Conservation (phyloP, 1,140 invertebrate species). For the Caerostris extrusa region DNA sequence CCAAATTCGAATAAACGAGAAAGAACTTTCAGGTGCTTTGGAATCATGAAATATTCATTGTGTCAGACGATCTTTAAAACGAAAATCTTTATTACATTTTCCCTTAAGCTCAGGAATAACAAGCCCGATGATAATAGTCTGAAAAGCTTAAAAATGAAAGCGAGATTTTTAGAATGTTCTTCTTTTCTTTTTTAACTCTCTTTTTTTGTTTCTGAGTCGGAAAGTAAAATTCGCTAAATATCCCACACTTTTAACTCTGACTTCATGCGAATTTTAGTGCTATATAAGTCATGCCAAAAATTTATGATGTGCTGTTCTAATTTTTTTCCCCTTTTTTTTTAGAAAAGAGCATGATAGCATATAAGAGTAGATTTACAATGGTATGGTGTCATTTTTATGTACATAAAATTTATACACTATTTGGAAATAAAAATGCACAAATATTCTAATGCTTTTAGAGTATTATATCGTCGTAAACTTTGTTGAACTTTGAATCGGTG, state of each 20-base stretch:
- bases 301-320: background rate
- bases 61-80: constrained; percentile 37
- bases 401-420: no score
- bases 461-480: no score
- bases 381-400: no score
- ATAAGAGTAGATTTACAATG: no score
- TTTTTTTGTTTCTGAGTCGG: background rate
- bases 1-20: background rate
- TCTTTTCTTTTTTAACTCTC: background rate
- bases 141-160: constrained; percentile 29
- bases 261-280: background rate
- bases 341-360: no score
- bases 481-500: no score
- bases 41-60: constrained; percentile 72
- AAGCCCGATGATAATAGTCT: constrained; percentile 19
- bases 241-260: background rate
- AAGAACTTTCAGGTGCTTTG: constrained; percentile 16
- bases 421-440: no score
- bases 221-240: constrained; percentile 46
- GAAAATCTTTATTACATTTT: constrained; percentile 72
- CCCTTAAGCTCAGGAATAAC: background rate
- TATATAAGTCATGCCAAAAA: background rate
- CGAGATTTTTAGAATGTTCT: constrained; percentile 6
- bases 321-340: no score
- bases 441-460: no score